Conservation (phyloP, 2,113 vertebrate genomes). For the Sigmodon hispidus region DNA sequence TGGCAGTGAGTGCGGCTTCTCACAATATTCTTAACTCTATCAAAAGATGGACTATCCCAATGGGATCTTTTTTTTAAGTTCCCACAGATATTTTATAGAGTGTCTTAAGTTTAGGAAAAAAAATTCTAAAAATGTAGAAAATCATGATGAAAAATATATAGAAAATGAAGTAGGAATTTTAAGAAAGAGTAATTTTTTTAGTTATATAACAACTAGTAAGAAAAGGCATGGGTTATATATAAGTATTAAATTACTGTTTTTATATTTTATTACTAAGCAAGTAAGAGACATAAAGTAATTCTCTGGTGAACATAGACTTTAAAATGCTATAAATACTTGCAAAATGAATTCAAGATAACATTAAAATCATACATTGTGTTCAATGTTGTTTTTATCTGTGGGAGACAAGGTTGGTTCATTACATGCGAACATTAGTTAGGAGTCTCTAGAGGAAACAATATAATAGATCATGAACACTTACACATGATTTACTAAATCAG, state of each 20-base stretch:
- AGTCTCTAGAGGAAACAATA: not conserved
- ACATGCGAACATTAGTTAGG: not conserved
- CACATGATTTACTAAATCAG: not conserved
- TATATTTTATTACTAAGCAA: not conserved
- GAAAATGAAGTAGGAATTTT: not conserved
- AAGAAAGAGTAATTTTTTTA: not conserved
- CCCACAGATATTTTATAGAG: not conserved
- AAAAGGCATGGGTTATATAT: not conserved
- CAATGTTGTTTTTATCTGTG: not conserved
- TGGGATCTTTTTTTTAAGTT: not conserved
- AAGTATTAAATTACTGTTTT: not conserved
- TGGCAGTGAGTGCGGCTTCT: too few relatives aligned
- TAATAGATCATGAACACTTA: not conserved
- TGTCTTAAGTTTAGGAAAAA: not conserved
- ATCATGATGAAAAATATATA: not conserved
- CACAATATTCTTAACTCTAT: not conserved
- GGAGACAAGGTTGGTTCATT: not conserved
- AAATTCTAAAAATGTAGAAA: not conserved
- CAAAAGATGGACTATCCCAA: not conserved
- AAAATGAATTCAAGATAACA: not conserved
- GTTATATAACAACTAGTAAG: not conserved
- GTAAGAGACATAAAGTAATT: not conserved
- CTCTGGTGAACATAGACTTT: not conserved
- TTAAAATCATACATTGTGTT: not conserved
- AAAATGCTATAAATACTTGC: too few relatives aligned